phyloP scores from a whole-genome alignment of 2,888 invertebrate genomes.

The Notodonta dromedarius region DNA sequence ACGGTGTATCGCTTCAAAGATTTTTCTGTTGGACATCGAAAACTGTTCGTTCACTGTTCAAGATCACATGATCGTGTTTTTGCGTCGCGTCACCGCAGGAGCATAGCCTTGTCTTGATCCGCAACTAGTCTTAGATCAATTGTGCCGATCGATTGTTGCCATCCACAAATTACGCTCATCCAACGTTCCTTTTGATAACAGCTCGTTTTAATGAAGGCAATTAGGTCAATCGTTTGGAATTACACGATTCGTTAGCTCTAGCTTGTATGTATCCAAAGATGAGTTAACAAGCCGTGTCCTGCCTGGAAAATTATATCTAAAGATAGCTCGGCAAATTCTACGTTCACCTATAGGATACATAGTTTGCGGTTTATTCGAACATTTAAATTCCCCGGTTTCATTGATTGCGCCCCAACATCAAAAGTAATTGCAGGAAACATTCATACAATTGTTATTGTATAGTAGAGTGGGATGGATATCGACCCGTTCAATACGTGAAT shows the following conservation, averaged over 20 bases:
- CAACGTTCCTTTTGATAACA: constrained; percentile 40
- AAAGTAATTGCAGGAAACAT: constrained; percentile 36
- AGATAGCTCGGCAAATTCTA: not conserved
- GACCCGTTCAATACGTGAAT: constrained; percentile 30
- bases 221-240: constrained; percentile 48
- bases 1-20: constrained; percentile 39
- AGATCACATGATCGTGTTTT: constrained; percentile 45
- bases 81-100: constrained; percentile 22
- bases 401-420: constrained; percentile 18
- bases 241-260: constrained; percentile 25
- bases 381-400: not conserved
- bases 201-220: constrained; percentile 43
- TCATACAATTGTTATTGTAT: constrained; percentile 32
- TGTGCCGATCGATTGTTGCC: constrained; percentile 49
- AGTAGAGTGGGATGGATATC: constrained; percentile 25
- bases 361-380: not conserved
- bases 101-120: constrained; percentile 44
- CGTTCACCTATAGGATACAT: not conserved
- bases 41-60: constrained; percentile 30
- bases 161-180: constrained; percentile 45
- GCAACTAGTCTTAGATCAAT: constrained; percentile 46
- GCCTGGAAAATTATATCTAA: not conserved
- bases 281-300: constrained; percentile 20
- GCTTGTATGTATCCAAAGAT: constrained; percentile 9
- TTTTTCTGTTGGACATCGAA: constrained; percentile 20